Percentiles rank a stretch among this genome's conserved stretches.
Evolutionary conservation across 2,113 vertebrate genomes (phyloP).

Genomic region (Oceanodroma tethys): DNA sequence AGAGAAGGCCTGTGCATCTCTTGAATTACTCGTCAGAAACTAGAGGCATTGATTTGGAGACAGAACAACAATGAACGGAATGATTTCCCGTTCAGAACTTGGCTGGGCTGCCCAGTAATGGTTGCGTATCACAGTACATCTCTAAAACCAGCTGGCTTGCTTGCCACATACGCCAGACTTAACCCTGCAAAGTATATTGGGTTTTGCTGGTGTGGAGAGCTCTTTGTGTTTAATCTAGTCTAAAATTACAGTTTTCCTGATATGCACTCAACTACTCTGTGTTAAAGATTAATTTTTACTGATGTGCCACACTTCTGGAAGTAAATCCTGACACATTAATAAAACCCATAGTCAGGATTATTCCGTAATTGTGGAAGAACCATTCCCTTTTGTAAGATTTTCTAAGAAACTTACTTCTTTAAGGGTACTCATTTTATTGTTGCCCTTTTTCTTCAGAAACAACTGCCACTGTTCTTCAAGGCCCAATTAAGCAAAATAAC

Average conservation of each 20-base stretch:
- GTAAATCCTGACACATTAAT: neutral
- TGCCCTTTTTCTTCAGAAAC: neutral
- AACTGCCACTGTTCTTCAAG: neutral
- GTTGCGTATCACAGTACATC: fast-evolving
- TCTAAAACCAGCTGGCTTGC: neutral
- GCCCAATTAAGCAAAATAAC: neutral
- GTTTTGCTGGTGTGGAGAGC: neutral
- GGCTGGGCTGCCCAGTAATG: neutral
- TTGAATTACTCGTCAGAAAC: neutral
- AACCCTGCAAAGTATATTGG: neutral
- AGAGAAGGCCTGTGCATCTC: neutral
- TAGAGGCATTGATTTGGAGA: neutral
- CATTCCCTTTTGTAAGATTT: neutral
- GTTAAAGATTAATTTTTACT: neutral
- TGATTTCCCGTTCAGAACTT: neutral
- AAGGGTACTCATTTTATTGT: neutral
- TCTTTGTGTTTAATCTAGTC: neutral
- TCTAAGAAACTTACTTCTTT: neutral
- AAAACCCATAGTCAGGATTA: neutral
- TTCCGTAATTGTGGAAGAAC: neutral
- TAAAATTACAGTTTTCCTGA: neutral
- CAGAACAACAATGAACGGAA: neutral
- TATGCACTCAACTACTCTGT: fast-evolving
- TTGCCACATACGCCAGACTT: neutral
- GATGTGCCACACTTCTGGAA: neutral